Evolutionary conservation across 2,797 vertebrate species (phyloP), one percentile per base, ranked within the genome.

Genomic region (Sebastes elongatus): DNA sequence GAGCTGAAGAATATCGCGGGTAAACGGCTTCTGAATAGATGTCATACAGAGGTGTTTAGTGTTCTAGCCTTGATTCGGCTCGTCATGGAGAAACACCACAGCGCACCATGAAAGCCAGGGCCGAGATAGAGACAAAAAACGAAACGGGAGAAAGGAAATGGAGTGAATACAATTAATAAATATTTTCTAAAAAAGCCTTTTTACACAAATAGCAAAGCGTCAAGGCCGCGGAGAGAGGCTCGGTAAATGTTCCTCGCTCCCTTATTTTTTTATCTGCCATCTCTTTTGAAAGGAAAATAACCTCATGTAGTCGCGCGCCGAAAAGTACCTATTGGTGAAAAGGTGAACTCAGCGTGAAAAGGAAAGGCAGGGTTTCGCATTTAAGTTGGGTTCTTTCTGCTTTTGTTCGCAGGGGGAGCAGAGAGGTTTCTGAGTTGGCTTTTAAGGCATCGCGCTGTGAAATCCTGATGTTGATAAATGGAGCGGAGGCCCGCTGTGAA

Each of bases 381-480:
- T 88, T 81, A 63, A 78, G 87, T 86, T 61, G 52, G 30, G 23
- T 38, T 71, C 70, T 71, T 63, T 89, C 66, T 70, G 69, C 86
- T 86, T 90, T 92, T 91, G 85, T 91, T 85, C 46, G 2, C 42
- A 2, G 4, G 76, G 65, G 65, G 49, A 78, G 81, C 10, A 6
- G 49, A 69, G 82, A 75, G 80, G 77, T 76, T 83, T 85, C 66
- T 38, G 84, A 86, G 78, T 78, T 81, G 84, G 88, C 90, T 93
- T 93, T 92, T 87, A 92, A 92, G 88, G 80, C 7, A 10, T 63
- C 42, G 71, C n/a, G 20, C 82, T 61, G 80, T 33, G 77, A 93
- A 93, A 88, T 87, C 84, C 84, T 78, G 83, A 87, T 85, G 85
- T 88, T 90, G 90, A 93, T 90, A 86, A 93, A 93, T 93, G 91